A percentile compares a stretch with the other conserved stretches of the same genome.
Evolutionary conservation across 2,113 vertebrate genomes (phyloP).

Genomic region (Tenebrosternarchus preto): DNA sequence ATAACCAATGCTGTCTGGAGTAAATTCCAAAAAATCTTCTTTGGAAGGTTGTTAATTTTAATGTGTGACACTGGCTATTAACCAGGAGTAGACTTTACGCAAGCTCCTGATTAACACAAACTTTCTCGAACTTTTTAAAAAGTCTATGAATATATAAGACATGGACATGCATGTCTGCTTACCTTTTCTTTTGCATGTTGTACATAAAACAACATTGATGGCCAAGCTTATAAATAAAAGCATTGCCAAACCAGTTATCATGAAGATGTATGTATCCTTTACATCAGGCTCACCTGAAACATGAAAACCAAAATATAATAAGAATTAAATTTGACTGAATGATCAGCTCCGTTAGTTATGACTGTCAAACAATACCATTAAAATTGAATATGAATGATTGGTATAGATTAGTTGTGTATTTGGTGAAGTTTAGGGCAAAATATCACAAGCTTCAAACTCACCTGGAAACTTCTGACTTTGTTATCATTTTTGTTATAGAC

Average conservation of each 20-base stretch:
- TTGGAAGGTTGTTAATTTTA: not conserved
- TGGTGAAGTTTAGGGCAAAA: no score
- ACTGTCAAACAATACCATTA: no score
- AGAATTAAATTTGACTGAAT: no score
- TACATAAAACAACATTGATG: conserved; percentile 9
- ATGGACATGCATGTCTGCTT: no score
- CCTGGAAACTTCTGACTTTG: no score
- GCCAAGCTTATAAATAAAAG: conserved; percentile 10
- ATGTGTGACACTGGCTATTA: not conserved
- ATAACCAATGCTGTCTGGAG: not conserved
- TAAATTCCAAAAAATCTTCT: not conserved
- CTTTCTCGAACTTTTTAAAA: not conserved
- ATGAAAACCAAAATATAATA: not conserved
- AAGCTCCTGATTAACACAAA: not conserved
- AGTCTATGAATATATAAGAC: not conserved
- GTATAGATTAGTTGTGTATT: no score
- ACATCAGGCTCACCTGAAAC: conserved; percentile 22
- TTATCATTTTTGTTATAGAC: no score
- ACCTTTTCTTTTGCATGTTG: not conserved
- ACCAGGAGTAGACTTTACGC: no score
- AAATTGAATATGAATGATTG: no score
- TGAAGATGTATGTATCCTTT: not conserved
- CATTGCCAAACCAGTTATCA: conserved; percentile 4
- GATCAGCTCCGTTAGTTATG: no score
- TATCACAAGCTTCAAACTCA: no score